Percentiles rank a stretch among this genome's conserved stretches.
phyloP scores from a whole-genome alignment of 2,113 vertebrate genomes.

The Stigmatopora argus region DNA sequence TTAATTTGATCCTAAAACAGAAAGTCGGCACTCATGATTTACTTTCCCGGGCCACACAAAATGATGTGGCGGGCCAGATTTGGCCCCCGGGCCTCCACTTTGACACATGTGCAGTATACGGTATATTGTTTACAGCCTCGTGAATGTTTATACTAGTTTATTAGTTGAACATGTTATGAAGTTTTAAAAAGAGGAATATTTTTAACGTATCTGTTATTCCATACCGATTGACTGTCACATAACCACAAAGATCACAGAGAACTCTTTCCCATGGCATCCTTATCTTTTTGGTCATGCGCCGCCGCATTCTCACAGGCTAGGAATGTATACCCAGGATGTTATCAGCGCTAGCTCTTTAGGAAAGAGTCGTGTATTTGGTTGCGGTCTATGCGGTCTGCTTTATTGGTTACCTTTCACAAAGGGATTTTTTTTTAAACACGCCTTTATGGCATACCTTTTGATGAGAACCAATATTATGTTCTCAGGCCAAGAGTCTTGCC shows the following conservation, averaged over 20 bases:
- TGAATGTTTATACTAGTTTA: not conserved
- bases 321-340: conserved; percentile 62
- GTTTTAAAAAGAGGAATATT: not conserved
- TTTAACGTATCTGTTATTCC: not conserved
- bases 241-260: conserved; percentile 12
- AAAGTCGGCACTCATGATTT: too few species aligned
- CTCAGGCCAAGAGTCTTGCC: not conserved
- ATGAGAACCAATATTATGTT: conserved; percentile 11
- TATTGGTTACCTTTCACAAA: conserved; percentile 41
- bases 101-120: too few species aligned
- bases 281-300: conserved; percentile 54
- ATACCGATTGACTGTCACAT: conserved; percentile 2
- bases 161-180: not conserved
- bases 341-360: conserved; percentile 60
- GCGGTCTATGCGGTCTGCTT: conserved; percentile 40
- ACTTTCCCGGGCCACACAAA: too few species aligned
- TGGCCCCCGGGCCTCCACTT: too few species aligned
- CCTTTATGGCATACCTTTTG: not conserved
- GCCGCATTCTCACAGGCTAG: conserved; percentile 49
- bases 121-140: not conserved
- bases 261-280: conserved; percentile 27
- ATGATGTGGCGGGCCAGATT: too few species aligned
- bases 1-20: too few species aligned
- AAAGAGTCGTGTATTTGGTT: conserved; percentile 53
- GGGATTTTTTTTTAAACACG: conserved; percentile 26